Evolutionary conservation across 2,113 vertebrate genomes (phyloP).

Genomic region (Ictidomys tridecemlineatus): DNA sequence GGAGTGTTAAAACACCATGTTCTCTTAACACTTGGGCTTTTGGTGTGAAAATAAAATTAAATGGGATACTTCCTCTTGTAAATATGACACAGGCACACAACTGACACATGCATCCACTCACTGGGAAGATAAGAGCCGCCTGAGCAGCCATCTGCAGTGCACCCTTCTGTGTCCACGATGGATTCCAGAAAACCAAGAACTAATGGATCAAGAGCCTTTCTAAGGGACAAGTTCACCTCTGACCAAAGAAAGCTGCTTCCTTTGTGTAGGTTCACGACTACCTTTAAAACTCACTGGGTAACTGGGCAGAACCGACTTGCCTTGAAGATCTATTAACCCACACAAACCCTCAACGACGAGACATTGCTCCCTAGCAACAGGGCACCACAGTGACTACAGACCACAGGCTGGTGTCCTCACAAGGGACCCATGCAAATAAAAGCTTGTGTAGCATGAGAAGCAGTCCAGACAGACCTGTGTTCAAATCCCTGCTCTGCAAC

Average conservation of each 20-base stretch:
- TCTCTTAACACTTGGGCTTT: conserved; percentile 79
- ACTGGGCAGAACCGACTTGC: background rate
- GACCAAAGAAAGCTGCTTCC: background rate
- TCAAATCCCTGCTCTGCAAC: background rate
- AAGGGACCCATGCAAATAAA: too few species aligned
- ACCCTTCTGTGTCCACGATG: too few species aligned
- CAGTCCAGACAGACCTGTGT: background rate
- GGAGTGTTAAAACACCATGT: conserved; percentile 82
- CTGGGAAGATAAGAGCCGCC: conserved; percentile 27
- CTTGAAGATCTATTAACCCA: background rate
- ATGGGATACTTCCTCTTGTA: conserved; percentile 82
- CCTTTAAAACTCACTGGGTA: background rate
- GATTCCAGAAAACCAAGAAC: conserved; percentile 8
- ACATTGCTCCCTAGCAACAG: background rate
- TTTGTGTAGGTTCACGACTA: too few species aligned
- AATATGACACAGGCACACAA: conserved; percentile 71
- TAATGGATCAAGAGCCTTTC: background rate
- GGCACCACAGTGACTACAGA: background rate
- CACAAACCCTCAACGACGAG: background rate
- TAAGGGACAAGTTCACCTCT: background rate
- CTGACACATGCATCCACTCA: conserved; percentile 34
- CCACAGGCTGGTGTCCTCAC: background rate
- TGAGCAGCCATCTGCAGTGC: background rate
- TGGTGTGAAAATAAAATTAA: conserved; percentile 82
- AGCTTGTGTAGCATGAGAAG: background rate